Evolutionary conservation across 2,113 vertebrate species (phyloP), one percentile per base, ranked within the genome.

Genomic region (Rhinopithecus roxellana): DNA sequence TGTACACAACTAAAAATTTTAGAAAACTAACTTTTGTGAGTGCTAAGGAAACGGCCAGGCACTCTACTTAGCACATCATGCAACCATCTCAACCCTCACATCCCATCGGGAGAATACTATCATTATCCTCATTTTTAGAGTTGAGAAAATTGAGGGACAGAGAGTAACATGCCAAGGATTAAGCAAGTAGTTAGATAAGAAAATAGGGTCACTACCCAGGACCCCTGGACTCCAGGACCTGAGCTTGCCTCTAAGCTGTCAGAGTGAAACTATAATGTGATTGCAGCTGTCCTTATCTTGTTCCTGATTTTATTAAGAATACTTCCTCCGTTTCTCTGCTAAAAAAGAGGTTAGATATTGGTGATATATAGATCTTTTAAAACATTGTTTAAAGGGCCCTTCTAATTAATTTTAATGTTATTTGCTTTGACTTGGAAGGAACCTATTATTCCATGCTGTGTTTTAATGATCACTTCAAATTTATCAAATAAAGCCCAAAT

Each of bases 401-500:
- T 84, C 38, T 64, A 78, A n/a, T 61, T 59, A 69, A 50, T 45
- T 40, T 75, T 85, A 74, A 74, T 80, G 64, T 45, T 83, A 17
- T 32, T 57, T 75, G 1, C 32, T 87, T 96, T 89, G 57, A 84
- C 17, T 59, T 86, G 20, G 17, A 43, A 92, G 35, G 18, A 77
- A 69, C 0, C 35, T 86, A 67, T n/a, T 57, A 93, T 38, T 92
- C 40, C 32, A 78, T 17, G 18, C 11, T 80, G 5, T 52, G 8
- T 93, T 94, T 94, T 75, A 1, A 74, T 22, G 87, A 94, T 38
- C 30, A 75, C 23, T 89, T 48, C 1, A 27, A n/a, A 83, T n/a
- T 87, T 77, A 92, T 67, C 32, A 70, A 97, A 78, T 23, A 78
- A 77, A 79, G 23, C 32, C 18, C 83, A 89, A 93, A 85, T 6